Conservation (phyloP, 2,113 vertebrate species). For the Rhinichthys klamathensis region DNA sequence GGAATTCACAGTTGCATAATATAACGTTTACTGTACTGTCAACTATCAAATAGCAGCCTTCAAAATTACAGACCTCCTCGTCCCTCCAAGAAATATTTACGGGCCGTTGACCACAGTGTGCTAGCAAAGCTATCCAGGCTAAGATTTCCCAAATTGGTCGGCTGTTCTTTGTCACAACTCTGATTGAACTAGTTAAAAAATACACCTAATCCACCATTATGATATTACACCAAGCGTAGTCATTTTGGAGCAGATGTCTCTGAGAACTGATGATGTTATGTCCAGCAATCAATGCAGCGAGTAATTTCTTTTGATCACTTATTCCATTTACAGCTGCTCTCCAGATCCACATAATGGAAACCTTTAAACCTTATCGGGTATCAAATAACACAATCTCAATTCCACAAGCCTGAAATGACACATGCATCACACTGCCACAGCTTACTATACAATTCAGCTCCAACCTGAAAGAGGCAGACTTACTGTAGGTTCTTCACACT, state of each 20-base stretch:
- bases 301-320: slow-evolving; percentile 35
- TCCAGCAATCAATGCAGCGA: background rate
- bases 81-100: too few species aligned
- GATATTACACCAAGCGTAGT: background rate
- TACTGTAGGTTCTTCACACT: slow-evolving; percentile 13
- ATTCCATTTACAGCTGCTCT: slow-evolving; percentile 19
- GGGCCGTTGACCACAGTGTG: too few species aligned
- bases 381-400: slow-evolving; percentile 30
- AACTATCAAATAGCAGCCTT: background rate
- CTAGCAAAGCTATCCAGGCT: too few species aligned
- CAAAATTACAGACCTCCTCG: background rate
- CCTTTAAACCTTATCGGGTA: slow-evolving; percentile 26
- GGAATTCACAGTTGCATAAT: background rate
- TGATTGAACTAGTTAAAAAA: background rate
- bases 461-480: background rate
- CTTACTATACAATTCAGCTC: slow-evolving; percentile 45
- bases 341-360: slow-evolving; percentile 31
- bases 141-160: too few species aligned
- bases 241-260: background rate
- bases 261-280: background rate
- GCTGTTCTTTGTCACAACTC: background rate
- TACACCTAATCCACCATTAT: background rate
- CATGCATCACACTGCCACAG: slow-evolving; percentile 22
- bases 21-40: background rate
- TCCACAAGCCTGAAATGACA: slow-evolving; percentile 19